These are phyloP conservation scores for Coccyzus lansbergi DNA, from an alignment of 2,797 vertebrate genomes.

Conservation along the genomic window DNA sequence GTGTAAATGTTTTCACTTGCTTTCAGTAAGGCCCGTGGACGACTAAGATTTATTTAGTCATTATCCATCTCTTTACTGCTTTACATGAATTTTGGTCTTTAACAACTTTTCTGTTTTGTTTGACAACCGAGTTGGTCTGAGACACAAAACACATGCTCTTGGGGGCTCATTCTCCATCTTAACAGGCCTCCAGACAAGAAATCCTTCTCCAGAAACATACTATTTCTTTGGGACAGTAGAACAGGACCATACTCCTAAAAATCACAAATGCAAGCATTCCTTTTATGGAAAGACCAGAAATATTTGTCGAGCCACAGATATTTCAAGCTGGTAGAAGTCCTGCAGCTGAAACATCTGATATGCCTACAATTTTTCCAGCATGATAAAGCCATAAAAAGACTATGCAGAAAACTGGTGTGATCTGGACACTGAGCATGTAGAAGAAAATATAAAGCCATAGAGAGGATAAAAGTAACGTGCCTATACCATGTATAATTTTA, in stretches of 20 bases:
- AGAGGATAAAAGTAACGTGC: not conserved
- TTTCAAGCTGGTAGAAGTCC: not conserved
- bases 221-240: not conserved
- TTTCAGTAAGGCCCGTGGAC: not conserved
- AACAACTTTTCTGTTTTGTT: not conserved
- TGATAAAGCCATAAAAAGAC: not conserved
- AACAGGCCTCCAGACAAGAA: not conserved
- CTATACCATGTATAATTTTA: not conserved
- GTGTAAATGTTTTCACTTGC: not conserved
- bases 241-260: not conserved
- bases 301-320: not conserved
- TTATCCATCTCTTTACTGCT: not conserved
- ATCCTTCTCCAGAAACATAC: not conserved
- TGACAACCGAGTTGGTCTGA: not conserved
- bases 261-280: not conserved
- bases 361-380: not conserved
- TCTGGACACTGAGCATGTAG: not conserved
- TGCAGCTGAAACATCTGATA: not conserved
- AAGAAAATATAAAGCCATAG: not conserved
- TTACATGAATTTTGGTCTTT: not conserved
- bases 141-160: not conserved
- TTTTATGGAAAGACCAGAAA: not conserved
- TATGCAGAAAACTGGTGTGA: not conserved
- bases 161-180: not conserved
- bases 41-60: not conserved